phyloP scores from a whole-genome alignment of 2,888 invertebrate genomes.

The Apodemia duryi region DNA sequence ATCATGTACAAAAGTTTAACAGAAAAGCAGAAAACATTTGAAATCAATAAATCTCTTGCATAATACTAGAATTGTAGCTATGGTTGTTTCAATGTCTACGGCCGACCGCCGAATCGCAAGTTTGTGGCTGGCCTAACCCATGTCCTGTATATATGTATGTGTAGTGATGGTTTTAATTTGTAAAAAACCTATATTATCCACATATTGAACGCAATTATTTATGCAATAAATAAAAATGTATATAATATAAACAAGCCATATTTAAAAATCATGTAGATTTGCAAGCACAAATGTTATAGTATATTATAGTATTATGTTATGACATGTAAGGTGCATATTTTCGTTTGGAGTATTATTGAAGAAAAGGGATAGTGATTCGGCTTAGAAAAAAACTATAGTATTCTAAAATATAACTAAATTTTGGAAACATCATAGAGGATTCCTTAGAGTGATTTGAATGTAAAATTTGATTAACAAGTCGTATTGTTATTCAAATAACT shows the following conservation, averaged over 20 bases:
- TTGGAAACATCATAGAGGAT: no score
- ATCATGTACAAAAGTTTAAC: not conserved
- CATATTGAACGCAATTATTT: not conserved
- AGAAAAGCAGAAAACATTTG: not conserved
- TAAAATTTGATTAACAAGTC: no score
- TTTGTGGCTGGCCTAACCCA: not conserved
- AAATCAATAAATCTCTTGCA: not conserved
- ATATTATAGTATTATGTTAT: not conserved
- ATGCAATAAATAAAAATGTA: not conserved
- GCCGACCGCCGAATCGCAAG: not conserved
- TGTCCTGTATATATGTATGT: conserved; percentile 6
- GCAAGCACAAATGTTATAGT: conserved; percentile 3
- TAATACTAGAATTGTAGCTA: not conserved
- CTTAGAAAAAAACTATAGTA: no score
- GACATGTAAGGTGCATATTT: not conserved
- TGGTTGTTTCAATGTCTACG: not conserved
- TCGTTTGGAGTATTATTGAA: not conserved
- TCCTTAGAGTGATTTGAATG: no score
- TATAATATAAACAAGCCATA: not conserved
- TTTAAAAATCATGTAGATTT: not conserved
- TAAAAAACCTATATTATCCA: conserved; percentile 2
- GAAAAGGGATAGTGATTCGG: no score
- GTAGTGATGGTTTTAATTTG: conserved; percentile 3
- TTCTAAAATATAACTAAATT: no score
- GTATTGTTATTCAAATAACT: no score